These are phyloP conservation scores for Eristalis arbustorum DNA, from an alignment of 2,888 invertebrate species.

Conservation along the genomic window DNA sequence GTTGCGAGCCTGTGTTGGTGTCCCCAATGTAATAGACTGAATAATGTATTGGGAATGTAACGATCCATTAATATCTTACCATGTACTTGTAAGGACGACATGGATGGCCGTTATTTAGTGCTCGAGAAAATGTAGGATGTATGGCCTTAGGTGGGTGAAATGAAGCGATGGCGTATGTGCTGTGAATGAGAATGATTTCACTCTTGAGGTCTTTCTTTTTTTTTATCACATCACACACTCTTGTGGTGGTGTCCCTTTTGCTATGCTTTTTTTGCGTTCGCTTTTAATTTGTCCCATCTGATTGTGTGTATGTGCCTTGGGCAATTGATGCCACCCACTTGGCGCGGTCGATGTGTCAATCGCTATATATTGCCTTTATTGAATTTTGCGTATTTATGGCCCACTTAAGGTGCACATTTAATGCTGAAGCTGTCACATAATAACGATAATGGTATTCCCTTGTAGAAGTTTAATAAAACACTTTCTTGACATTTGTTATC, in stretches of 20 bases:
- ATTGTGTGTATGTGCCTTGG: neutral
- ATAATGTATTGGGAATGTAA: conserved; percentile 4
- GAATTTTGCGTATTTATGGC: conserved; percentile 5
- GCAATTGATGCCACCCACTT: neutral
- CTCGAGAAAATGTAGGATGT: neutral
- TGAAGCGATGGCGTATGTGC: neutral
- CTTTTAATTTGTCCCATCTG: neutral
- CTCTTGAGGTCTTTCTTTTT: conserved; percentile 13
- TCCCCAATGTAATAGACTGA: neutral
- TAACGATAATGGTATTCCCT: neutral
- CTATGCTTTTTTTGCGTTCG: neutral
- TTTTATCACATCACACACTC: neutral
- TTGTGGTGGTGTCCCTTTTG: neutral
- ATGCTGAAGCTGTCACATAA: neutral
- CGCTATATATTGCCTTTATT: conserved; percentile 14
- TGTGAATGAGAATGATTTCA: neutral
- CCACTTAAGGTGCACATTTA: neutral
- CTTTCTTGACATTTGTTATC: neutral
- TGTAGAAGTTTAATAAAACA: neutral
- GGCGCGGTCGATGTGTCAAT: neutral
- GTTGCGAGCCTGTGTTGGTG: neutral
- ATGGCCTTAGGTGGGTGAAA: neutral
- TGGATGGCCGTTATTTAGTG: neutral
- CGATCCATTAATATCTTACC: conserved; percentile 4
- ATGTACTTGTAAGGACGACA: neutral